A percentile compares a stretch with the other conserved stretches of the same genome.
Evolutionary conservation across 2,113 vertebrate species (phyloP).

Genomic region (Lepus americanus): DNA sequence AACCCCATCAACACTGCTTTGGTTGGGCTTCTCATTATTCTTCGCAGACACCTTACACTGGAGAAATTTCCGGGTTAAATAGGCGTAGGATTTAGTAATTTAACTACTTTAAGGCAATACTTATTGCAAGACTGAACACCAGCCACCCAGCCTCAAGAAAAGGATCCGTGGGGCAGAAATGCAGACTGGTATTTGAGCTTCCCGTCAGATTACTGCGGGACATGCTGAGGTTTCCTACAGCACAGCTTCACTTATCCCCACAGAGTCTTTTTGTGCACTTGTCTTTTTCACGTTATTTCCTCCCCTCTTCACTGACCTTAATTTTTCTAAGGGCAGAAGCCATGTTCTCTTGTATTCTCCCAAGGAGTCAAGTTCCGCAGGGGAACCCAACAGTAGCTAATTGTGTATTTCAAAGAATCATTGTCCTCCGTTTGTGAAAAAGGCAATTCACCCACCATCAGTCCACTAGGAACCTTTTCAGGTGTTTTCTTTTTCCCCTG

Average conservation of each 20-base stretch:
- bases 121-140: neutral
- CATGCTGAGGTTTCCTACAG: neutral
- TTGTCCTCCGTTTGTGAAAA: neutral
- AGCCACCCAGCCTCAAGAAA: neutral
- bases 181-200: neutral
- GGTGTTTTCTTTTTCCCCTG: neutral
- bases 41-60: neutral
- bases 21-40: neutral
- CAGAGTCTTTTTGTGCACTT: neutral
- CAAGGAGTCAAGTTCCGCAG: neutral
- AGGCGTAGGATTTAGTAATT: neutral
- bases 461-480: neutral
- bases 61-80: neutral
- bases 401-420: slow-evolving; percentile 7
- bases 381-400: neutral
- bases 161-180: neutral
- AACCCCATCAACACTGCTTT: neutral
- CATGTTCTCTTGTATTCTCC: neutral
- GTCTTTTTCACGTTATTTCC: neutral
- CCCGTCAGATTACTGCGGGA: neutral
- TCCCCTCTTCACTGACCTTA: neutral
- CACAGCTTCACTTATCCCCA: neutral
- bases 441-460: neutral
- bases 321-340: slow-evolving; percentile 34
- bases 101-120: neutral